Evolutionary conservation across 2,888 invertebrate species (phyloP).

Genomic region (Anoncus sp.): DNA sequence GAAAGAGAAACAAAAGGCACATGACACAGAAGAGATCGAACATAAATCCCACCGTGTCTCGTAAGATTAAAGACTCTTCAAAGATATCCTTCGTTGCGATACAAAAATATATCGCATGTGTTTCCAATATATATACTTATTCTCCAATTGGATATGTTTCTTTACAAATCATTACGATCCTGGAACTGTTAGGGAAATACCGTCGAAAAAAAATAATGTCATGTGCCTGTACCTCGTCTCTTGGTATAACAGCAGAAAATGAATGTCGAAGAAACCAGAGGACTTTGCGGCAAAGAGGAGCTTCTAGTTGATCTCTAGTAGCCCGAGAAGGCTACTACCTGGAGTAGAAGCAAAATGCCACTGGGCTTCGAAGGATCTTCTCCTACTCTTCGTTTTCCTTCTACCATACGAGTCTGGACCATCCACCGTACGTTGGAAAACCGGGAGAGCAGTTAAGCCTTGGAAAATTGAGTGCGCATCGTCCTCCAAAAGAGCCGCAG

Average conservation of each 20-base stretch:
- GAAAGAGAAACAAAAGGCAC: slow-evolving; percentile 3
- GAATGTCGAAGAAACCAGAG: slow-evolving; percentile 64
- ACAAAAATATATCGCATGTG: neutral
- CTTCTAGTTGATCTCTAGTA: slow-evolving; percentile 54
- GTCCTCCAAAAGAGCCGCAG: slow-evolving; percentile 67
- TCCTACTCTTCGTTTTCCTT: slow-evolving; percentile 59
- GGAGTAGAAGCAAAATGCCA: slow-evolving; percentile 46
- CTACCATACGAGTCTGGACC: slow-evolving; percentile 44
- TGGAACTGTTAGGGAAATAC: slow-evolving; percentile 6
- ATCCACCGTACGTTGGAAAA: slow-evolving; percentile 41
- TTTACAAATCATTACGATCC: neutral
- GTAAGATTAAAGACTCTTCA: slow-evolving; percentile 31
- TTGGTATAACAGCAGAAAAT: slow-evolving; percentile 38
- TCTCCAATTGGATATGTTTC: neutral
- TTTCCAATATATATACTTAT: neutral
- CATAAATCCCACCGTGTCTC: slow-evolving; percentile 54
- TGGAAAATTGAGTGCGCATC: slow-evolving; percentile 80
- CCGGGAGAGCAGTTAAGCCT: slow-evolving; percentile 76
- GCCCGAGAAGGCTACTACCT: slow-evolving; percentile 31
- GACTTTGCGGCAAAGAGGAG: slow-evolving; percentile 70
- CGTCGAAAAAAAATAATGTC: slow-evolving; percentile 17
- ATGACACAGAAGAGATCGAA: slow-evolving; percentile 31
- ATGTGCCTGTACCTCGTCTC: slow-evolving; percentile 11
- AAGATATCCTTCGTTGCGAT: slow-evolving; percentile 19
- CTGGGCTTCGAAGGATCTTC: slow-evolving; percentile 59